Conservation (phyloP, 2,888 invertebrate species). For the Ecliptopera silaceata region DNA sequence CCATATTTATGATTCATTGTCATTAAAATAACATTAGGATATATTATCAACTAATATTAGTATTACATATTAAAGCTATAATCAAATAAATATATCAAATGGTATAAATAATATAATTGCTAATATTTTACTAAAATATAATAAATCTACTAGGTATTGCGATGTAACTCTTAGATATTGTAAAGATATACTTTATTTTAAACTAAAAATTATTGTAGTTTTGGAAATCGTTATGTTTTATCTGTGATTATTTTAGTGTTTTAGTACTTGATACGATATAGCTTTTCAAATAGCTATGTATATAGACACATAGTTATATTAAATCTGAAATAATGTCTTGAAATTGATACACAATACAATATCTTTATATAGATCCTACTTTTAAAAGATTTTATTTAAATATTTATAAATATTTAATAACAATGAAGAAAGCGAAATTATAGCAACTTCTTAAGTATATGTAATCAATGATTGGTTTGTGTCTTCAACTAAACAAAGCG, state of each 20-base stretch:
- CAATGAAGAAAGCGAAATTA: too few relatives aligned
- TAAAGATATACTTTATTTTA: slow-evolving; percentile 17
- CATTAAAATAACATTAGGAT: not conserved
- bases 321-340: slow-evolving; percentile 23
- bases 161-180: slow-evolving; percentile 34
- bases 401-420: too few relatives aligned
- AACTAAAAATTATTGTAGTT: slow-evolving; percentile 41
- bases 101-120: not conserved
- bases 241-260: slow-evolving; percentile 41
- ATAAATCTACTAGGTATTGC: slow-evolving; percentile 20
- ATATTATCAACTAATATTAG: not conserved
- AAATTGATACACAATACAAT: not conserved
- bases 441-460: too few relatives aligned
- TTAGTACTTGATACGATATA: slow-evolving; percentile 46
- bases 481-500: too few relatives aligned
- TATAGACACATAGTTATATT: slow-evolving; percentile 7
- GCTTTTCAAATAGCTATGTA: slow-evolving; percentile 57
- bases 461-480: too few relatives aligned
- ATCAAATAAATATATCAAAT: not conserved
- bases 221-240: slow-evolving; percentile 43
- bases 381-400: too few relatives aligned
- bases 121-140: slow-evolving; percentile 7
- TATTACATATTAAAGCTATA: not conserved
- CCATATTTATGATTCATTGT: not conserved
- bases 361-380: too few relatives aligned